phyloP scores from a whole-genome alignment of 2,113 vertebrate species.

The Eleginops maclovinus region DNA sequence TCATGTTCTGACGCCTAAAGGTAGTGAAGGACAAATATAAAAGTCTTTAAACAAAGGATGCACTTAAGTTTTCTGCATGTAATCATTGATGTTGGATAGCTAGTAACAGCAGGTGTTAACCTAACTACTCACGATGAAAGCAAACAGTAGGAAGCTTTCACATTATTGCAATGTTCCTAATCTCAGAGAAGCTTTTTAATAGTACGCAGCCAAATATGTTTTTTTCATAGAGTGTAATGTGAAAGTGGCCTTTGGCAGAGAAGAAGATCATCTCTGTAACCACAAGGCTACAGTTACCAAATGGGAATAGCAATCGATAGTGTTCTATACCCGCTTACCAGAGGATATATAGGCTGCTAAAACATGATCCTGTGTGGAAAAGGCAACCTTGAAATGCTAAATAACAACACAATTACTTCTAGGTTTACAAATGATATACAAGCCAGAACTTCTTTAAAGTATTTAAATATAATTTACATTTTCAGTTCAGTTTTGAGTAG shows the following conservation, averaged over 20 bases:
- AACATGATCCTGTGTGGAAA: neutral
- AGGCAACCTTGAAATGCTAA: neutral
- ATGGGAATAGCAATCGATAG: constrained; percentile 42
- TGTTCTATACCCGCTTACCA: constrained; percentile 13
- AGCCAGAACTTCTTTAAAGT: neutral
- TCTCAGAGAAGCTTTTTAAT: neutral
- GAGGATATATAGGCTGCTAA: neutral
- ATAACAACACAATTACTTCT: neutral
- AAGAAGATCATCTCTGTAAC: constrained; percentile 28
- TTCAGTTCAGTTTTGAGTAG: neutral
- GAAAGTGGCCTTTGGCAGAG: neutral
- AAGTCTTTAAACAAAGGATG: neutral
- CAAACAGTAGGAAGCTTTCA: neutral
- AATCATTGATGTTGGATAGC: neutral
- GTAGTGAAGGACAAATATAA: constrained; percentile 21
- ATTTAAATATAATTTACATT: neutral
- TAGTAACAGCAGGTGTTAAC: neutral
- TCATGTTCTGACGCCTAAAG: neutral
- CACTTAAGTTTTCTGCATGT: neutral
- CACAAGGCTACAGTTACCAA: constrained; percentile 28
- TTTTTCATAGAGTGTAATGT: no score
- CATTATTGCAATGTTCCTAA: neutral
- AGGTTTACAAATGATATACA: neutral
- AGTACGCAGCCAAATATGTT: no score
- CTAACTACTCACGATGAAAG: neutral